These are phyloP conservation scores for Alentia gelatinosa DNA, from an alignment of 2,888 invertebrate genomes.

Conservation along the genomic window DNA sequence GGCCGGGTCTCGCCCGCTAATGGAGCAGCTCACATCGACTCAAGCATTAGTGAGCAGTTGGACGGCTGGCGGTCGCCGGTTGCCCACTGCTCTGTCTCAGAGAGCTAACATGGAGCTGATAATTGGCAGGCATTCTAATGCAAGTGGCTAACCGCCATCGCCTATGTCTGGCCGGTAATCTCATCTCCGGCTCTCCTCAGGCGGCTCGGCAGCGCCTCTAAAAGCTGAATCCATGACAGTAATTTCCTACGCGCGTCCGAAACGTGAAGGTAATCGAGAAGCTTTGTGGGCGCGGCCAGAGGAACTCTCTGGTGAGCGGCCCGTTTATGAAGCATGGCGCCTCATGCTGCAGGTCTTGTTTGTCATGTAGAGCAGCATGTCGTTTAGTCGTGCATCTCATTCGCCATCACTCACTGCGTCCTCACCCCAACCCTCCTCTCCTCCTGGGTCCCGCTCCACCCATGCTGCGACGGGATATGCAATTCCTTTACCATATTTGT, in stretches of 20 bases:
- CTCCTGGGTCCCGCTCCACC: not conserved
- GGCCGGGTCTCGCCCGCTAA: not conserved
- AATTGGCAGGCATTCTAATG: constrained; percentile 37
- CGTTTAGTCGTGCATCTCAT: not conserved
- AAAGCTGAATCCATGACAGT: constrained; percentile 24
- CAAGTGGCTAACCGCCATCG: not conserved
- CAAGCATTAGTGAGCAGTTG: not conserved
- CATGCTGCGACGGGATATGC: not conserved
- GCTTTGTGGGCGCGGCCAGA: not conserved
- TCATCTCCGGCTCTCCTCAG: not conserved
- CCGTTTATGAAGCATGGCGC: not conserved
- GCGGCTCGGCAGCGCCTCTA: not conserved
- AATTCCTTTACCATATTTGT: constrained; percentile 40
- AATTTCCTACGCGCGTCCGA: not conserved
- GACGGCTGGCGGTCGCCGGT: not conserved
- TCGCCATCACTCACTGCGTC: not conserved
- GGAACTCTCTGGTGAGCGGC: not conserved
- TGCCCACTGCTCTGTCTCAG: not conserved
- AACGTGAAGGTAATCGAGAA: not conserved
- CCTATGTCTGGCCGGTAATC: constrained; percentile 1
- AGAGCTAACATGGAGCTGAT: not conserved
- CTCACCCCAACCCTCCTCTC: not conserved
- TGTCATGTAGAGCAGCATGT: constrained; percentile 34
- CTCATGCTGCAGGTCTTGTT: not conserved
- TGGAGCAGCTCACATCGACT: constrained; percentile 4